Evolutionary conservation across 2,113 vertebrate genomes (phyloP), one percentile per base, ranked within the genome.

Genomic region (Ameiurus melas): DNA sequence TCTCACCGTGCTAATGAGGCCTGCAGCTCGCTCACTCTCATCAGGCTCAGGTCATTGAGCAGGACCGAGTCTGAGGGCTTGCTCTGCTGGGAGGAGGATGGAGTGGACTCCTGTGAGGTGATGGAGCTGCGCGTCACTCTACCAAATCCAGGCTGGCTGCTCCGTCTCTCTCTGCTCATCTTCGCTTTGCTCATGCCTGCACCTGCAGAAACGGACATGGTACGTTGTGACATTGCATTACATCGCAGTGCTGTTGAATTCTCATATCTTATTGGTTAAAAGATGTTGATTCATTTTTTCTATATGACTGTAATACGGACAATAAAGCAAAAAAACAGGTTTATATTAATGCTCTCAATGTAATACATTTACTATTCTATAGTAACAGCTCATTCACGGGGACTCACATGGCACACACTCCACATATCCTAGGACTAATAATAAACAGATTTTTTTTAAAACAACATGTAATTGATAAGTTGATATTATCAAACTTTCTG

Each of bases 141-240:
- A 85, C 88, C 85, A 33, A 88, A 71, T 0, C 89, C 51, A 30
- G 92, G 66, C 70, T 92, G 93, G 77, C 75, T 4, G 55, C 55
- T 68, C 53, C 92, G 92, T 90, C 92, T 90, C 71, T 95, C 92
- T 85, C 87, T 80, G 66, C 88, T 92, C 83, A 89, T 78, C 90
- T 88, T 94, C 58, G 92, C 91, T 90, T 91, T 93, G 92, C 92
- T 95, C 95, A 96, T 96, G 51, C 64, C 91, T 6, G 89, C 86
- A 88, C 90, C 93, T 94, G 83, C 83, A 71, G 19, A 75, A 57
- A 5, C 7, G 12, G 5, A 82, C 14, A 33, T 12, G 80, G 80
- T 7, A 43, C 19, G 0, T 12, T 22, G 16, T 58, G 36, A 58
- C 30, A 22, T 22, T 22, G 17, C 17, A 81, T 47, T 55, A 60